These are phyloP conservation scores for Neria commutata DNA, from an alignment of 2,888 invertebrate genomes.

Conservation along the genomic window DNA sequence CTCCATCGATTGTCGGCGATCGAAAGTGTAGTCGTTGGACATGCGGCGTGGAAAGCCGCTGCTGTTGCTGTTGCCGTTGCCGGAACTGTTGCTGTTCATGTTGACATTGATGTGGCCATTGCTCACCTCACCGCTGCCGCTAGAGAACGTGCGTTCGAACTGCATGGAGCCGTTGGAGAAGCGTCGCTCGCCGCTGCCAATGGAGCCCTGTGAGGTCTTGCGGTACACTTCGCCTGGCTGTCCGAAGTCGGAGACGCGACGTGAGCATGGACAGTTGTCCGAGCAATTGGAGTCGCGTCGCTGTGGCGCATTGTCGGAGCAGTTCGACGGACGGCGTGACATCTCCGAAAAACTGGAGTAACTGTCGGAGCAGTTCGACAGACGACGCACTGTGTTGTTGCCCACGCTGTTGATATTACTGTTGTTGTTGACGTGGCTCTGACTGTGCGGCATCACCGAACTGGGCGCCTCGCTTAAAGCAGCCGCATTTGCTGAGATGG, in stretches of 20 bases:
- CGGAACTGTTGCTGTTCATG: background rate
- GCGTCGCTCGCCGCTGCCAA: slow-evolving; percentile 61
- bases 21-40: slow-evolving; percentile 55
- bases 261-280: slow-evolving; percentile 58
- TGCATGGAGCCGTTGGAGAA: slow-evolving; percentile 63
- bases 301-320: slow-evolving; percentile 54
- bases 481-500: slow-evolving; percentile 47
- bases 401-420: slow-evolving; percentile 16
- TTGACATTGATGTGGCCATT: slow-evolving; percentile 30
- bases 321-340: slow-evolving; percentile 59
- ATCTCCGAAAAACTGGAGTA: slow-evolving; percentile 52
- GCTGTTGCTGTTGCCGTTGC: slow-evolving; percentile 2
- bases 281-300: slow-evolving; percentile 60
- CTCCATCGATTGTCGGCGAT: slow-evolving; percentile 52
- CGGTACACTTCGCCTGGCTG: slow-evolving; percentile 50
- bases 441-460: slow-evolving; percentile 30
- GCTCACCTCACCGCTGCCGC: slow-evolving; percentile 45
- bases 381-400: slow-evolving; percentile 48
- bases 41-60: slow-evolving; percentile 51
- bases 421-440: slow-evolving; percentile 18
- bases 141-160: slow-evolving; percentile 57
- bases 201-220: slow-evolving; percentile 61
- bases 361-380: slow-evolving; percentile 60
- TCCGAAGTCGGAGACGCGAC: slow-evolving; percentile 57
- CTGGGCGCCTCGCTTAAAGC: slow-evolving; percentile 35